Evolutionary conservation across 2,113 vertebrate genomes (phyloP), one percentile per base, ranked within the genome.

Genomic region (Podilymbus podiceps): DNA sequence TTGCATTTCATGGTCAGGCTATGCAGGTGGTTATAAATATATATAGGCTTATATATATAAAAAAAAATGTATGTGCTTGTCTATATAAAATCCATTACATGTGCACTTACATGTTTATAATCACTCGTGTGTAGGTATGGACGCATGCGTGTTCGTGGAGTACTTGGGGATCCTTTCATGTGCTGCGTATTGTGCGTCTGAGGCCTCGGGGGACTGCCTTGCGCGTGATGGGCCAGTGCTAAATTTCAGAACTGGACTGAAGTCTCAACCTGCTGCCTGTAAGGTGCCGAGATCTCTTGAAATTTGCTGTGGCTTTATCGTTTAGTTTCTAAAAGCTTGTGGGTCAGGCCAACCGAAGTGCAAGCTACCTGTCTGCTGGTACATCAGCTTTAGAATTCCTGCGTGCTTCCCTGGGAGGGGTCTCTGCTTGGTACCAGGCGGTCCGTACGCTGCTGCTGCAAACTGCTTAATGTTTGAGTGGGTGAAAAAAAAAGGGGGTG

Each of bases 131-230:
- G 1, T 18, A 15, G 11, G 3, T 25, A 2, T 17, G 31, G 16
- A 3, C 15, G 3, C 3, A 27, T 19, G n/a, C 35, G 3, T 23
- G 42, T 21, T 66, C n/a, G 4, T 18, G 33, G 55, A 24, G 8
- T n/a, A 6, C 9, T 2, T 23, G 17, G 10, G 42, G 19, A 12
- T 27, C 42, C 17, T 72, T 35, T 19, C 33, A 3, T 2, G 27
- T 27, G 2, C 40, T n/a, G 0, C 59, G 23, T 14, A 0, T 24
- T 21, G 42, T 3, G 27, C 33, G 2, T 25, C 52, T 3, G 28
- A 21, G 12, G 13, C 83, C 53, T 11, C 20, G 3, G 0, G 9
- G 52, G 17, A 8, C 47, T 71, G 55, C 60, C 24, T 47, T 22
- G 2, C 13, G 47, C 17, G 0, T 3, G 21, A 19, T 1, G 42